Percentiles rank a stretch among this genome's conserved stretches.
These are phyloP conservation scores for Vanacampus margaritifer DNA, from an alignment of 2,113 vertebrate genomes.

Conservation along the genomic window DNA sequence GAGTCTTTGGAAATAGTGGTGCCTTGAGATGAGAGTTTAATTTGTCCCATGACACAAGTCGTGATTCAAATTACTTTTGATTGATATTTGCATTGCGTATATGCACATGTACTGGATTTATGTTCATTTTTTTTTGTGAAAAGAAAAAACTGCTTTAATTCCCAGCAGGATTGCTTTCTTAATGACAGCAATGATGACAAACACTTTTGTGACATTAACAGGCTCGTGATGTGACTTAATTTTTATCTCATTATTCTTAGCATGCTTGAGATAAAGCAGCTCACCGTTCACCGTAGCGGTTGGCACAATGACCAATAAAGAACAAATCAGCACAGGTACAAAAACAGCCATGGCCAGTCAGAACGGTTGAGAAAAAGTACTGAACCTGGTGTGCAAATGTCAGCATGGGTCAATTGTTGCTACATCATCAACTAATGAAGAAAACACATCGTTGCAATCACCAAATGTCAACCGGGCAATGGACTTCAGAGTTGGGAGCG, in stretches of 20 bases:
- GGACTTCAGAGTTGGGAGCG: slow-evolving; percentile 42
- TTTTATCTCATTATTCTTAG: slow-evolving; percentile 9
- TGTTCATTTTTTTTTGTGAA: background rate
- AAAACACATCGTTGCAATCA: slow-evolving; percentile 60
- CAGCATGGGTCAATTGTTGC: slow-evolving; percentile 49
- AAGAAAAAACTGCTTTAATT: background rate
- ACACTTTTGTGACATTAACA: slow-evolving; percentile 38
- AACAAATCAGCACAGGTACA: slow-evolving; percentile 39
- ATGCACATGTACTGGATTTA: background rate
- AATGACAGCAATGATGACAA: slow-evolving; percentile 34
- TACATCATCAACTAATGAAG: slow-evolving; percentile 49
- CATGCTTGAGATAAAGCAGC: slow-evolving; percentile 22
- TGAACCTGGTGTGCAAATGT: slow-evolving; percentile 55
- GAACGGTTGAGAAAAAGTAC: background rate
- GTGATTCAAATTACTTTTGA: too few relatives aligned
- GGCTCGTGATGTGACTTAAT: slow-evolving; percentile 30
- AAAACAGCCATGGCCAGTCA: slow-evolving; percentile 31
- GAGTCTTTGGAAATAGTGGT: too few relatives aligned
- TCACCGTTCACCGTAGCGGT: slow-evolving; percentile 19
- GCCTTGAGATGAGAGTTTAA: too few relatives aligned
- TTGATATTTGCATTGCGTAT: too few relatives aligned
- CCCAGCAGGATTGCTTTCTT: slow-evolving; percentile 15
- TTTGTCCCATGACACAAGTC: too few relatives aligned
- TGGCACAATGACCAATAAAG: slow-evolving; percentile 42
- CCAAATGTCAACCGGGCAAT: slow-evolving; percentile 50